Evolutionary conservation across 2,113 vertebrate species (phyloP).

Genomic region (Eptatretus burgeri): DNA sequence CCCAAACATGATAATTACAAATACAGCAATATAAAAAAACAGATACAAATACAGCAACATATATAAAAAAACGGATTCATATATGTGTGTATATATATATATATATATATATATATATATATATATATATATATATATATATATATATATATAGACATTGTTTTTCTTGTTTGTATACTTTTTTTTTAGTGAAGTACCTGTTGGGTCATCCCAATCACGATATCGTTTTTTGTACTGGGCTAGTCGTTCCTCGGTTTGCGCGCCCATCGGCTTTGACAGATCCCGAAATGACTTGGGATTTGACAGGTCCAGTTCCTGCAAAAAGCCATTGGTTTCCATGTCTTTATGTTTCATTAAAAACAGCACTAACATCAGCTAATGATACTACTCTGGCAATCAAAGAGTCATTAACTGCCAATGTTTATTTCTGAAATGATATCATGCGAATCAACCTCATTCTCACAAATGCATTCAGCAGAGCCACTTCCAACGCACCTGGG

Average conservation of each 20-base stretch:
- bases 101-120: neutral
- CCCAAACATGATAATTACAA: no score
- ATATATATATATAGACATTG: neutral
- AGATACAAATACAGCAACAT: no score
- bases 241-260: constrained; percentile 68
- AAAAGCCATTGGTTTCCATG: neutral
- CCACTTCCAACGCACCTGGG: constrained; percentile 28
- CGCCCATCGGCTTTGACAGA: constrained; percentile 78
- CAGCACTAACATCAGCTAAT: neutral
- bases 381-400: neutral
- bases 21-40: no score
- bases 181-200: constrained; percentile 21
- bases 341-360: neutral
- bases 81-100: neutral
- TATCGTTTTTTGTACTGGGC: constrained; percentile 89
- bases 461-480: neutral
- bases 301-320: constrained; percentile 64
- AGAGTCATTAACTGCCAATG: neutral
- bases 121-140: neutral
- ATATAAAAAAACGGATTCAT: no score
- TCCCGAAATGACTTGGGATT: constrained; percentile 87
- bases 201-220: constrained; percentile 94
- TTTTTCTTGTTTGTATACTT: neutral
- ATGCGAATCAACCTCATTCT: neutral
- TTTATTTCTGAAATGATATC: neutral